Conservation (phyloP, 2,888 invertebrate genomes). For the Carcina quercana region DNA sequence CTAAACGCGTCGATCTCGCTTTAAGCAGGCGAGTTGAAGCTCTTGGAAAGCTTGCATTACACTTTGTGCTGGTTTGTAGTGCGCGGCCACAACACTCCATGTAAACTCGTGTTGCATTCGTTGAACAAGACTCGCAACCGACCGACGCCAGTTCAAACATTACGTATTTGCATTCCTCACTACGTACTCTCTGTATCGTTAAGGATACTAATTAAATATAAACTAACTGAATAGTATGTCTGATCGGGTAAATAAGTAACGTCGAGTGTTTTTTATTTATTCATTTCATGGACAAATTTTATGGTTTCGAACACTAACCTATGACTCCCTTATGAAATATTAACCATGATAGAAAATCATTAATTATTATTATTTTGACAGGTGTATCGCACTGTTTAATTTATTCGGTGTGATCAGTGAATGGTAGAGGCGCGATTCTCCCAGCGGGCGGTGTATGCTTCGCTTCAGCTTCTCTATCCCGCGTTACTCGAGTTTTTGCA, state of each 20-base stretch:
- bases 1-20: constrained; percentile 47
- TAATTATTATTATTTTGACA: constrained; percentile 23
- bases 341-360: no score
- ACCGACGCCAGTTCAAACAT: constrained; percentile 5
- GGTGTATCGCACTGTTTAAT: constrained; percentile 24
- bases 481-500: constrained; percentile 37
- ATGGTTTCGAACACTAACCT: no score
- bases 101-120: constrained; percentile 37
- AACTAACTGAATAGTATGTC: no score
- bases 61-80: constrained; percentile 36
- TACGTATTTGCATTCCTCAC: constrained; percentile 7
- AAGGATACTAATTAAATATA: no score
- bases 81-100: constrained; percentile 29
- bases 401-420: constrained; percentile 26
- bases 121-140: constrained; percentile 22
- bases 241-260: no score
- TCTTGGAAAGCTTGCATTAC: constrained; percentile 20
- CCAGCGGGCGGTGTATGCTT: constrained; percentile 39
- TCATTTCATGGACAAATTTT: no score
- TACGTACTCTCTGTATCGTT: no score
- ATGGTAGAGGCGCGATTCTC: constrained; percentile 35
- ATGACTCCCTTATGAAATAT: no score
- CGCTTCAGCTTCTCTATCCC: constrained; percentile 36
- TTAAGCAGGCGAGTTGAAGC: constrained; percentile 8
- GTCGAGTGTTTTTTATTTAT: no score